Evolutionary conservation across 2,888 invertebrate species (phyloP), one percentile per base, ranked within the genome.

Genomic region (Clitarchus hookeri): DNA sequence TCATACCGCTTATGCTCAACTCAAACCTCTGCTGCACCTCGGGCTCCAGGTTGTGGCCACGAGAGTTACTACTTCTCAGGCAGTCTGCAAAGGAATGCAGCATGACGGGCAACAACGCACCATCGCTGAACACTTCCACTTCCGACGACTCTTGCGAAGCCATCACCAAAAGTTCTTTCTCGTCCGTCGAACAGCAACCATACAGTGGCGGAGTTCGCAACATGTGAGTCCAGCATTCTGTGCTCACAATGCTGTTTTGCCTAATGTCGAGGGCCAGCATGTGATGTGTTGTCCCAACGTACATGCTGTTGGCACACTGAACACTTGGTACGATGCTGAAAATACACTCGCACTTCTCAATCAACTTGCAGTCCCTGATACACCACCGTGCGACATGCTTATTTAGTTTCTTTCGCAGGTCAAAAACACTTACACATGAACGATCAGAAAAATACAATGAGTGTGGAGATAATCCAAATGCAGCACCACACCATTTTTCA

Each of bases 261-360:
- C 82, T 82, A 19, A 82, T 13, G 44, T 82, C 82, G 11, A 82
- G 16, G 36, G 44, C 13, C 36, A 82, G 44, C 44, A 44, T 13
- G 27, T 82, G 82, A n/a, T 82, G 82, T 11, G 27, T 82, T 13
- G 82, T 82, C 23, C 82, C 82, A 8, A 82, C 27, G 36, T 82
- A 36, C 27, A 82, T 12, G 13, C 36, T 82, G 36, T 36, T 13
- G 27, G 82, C 36, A 19, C 13, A 12, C 12, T 23, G 27, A 13
- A 12, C 27, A 44, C 82, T 82, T 36, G 27, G 36, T 11, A 82
- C 82, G 4, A 82, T 23, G 36, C 19, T 27, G 19, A 23, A 82
- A 19, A 82, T 36, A 36, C 36, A 25, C 26, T 44, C 82, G 13
- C 82, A 82, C 82, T 13, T 82, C 65, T 36, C 82, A 0, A 36